Evolutionary conservation across 1,140 invertebrate species (phyloP), one percentile per base, ranked within the genome.

Genomic region (Lepidotrigona ventralis): DNA sequence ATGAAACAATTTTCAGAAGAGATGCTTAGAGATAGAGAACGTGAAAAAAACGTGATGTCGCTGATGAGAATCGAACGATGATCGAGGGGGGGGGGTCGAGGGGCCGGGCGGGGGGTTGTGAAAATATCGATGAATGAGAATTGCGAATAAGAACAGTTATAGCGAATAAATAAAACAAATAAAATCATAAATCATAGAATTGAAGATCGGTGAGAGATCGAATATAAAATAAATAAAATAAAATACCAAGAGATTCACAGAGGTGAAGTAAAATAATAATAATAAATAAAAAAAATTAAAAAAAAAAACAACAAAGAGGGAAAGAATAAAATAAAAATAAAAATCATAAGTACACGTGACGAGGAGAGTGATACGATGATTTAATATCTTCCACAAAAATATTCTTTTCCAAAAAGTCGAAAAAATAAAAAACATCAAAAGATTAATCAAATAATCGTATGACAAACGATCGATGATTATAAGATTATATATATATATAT

Each of bases 11-110:
- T 91, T 82, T 46, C 39, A 91, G 89, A 92, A 92, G 90, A 93
- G 90, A 93, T 93, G 91, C 91, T 92, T 92, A 89, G 88, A 93
- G 90, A 89, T 91, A 84, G 85, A 92, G 90, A 93, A 91, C 87
- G 86, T 93, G 89, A 90, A 88, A 86, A 88, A 89, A 89, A 90
- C 90, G 85, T 46, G 39, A 85, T 90, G 89, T 87, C 88, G 85
- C 72, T 79, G 88, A 79, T 87, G 85, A 39, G 33, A n/a, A 70
- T 70, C 33, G 23, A 70, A 70, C 46, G 87, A 88, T 88, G 81
- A 71, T 71, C 80, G 39, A 82, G 88, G 82, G 79, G 83, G 84
- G 71, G 79, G 83, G 83, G 71, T 46, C 15, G 26, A 21, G 39
- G 39, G 70, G 85, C 81, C 64, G 56, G 56, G 53, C 1, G 56